phyloP scores from a whole-genome alignment of 1,140 invertebrate species.

The Zaprionus kolodkinae region DNA sequence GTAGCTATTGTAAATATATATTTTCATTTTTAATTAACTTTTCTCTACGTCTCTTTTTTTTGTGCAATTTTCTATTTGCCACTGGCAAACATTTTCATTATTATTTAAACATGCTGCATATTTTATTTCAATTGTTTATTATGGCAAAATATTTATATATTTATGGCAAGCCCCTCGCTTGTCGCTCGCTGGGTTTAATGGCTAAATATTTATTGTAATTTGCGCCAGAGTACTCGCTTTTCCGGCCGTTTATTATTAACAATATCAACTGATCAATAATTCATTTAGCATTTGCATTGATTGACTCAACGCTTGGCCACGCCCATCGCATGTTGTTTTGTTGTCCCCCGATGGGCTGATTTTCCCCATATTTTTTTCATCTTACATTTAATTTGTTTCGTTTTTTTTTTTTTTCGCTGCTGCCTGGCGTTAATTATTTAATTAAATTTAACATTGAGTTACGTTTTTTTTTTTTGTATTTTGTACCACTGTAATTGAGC shows the following conservation, averaged over 20 bases:
- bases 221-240: slow-evolving; percentile 27
- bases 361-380: slow-evolving; percentile 5
- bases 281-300: slow-evolving; percentile 44
- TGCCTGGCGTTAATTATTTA: slow-evolving; percentile 57
- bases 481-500: slow-evolving; percentile 52
- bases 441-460: slow-evolving; percentile 51
- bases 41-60: not conserved
- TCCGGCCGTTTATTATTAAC: slow-evolving; percentile 31
- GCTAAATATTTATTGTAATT: slow-evolving; percentile 45
- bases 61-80: not conserved
- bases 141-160: slow-evolving; percentile 16
- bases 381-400: slow-evolving; percentile 7
- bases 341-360: not conserved
- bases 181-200: slow-evolving; percentile 15
- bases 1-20: not conserved
- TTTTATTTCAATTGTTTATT: slow-evolving; percentile 5
- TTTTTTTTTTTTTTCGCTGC: slow-evolving; percentile 24
- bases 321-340: slow-evolving; percentile 45
- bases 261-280: slow-evolving; percentile 38
- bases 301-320: slow-evolving; percentile 37
- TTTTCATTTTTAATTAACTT: slow-evolving; percentile 9
- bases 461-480: slow-evolving; percentile 3
- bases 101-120: not conserved
- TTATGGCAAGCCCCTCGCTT: not conserved
- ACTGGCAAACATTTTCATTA: not conserved